These are phyloP conservation scores for Megalurothrips usitatus DNA, from an alignment of 2,888 invertebrate species.

Conservation along the genomic window DNA sequence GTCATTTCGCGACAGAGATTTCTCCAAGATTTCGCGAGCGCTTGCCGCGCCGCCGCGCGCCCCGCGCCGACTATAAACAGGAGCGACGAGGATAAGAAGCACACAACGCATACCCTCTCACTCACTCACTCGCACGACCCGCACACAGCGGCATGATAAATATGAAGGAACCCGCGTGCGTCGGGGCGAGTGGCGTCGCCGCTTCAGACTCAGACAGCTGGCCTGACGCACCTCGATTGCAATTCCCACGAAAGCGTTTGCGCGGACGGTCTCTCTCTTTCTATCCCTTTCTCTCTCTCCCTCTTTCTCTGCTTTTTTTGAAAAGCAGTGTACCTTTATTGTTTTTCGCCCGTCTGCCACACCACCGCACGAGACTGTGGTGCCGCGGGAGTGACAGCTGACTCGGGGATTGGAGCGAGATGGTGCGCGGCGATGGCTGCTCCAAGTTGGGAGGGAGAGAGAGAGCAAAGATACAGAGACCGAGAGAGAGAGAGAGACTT, in stretches of 20 bases:
- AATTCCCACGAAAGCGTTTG: neutral
- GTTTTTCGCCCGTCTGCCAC: too few species aligned
- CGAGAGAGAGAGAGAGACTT: neutral
- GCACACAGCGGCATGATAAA: neutral
- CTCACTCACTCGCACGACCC: neutral
- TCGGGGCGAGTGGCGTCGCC: neutral
- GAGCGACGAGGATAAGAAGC: neutral
- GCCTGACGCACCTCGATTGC: neutral
- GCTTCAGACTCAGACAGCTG: neutral
- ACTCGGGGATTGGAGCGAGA: neutral
- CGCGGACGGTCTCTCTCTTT: too few species aligned
- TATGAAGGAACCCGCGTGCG: neutral
- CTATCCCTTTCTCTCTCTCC: too few species aligned
- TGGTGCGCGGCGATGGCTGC: neutral
- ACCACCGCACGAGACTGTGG: too few species aligned
- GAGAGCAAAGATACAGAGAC: too few species aligned
- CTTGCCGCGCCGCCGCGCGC: neutral
- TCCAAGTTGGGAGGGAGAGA: neutral
- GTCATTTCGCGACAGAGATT: conserved; percentile 13
- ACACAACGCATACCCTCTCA: neutral
- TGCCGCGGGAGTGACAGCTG: neutral
- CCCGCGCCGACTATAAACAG: neutral
- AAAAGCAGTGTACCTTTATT: too few species aligned
- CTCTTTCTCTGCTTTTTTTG: too few species aligned
- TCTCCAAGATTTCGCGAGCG: neutral